These are phyloP conservation scores for Andricus grossulariae DNA, from an alignment of 1,140 invertebrate genomes.

Conservation along the genomic window DNA sequence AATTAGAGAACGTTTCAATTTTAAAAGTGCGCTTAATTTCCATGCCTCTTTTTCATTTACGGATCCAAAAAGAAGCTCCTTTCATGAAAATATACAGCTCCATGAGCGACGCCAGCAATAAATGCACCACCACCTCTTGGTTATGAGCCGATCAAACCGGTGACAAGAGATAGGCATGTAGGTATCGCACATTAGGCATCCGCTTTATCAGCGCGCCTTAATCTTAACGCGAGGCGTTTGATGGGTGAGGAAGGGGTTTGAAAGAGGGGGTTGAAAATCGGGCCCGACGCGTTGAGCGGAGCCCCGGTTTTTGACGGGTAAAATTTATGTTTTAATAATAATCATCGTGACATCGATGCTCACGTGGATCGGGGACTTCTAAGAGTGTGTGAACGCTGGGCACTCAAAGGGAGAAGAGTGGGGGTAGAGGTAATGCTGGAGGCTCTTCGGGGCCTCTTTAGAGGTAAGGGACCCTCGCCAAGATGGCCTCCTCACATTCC, in stretches of 20 bases:
- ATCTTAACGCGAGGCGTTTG: neutral
- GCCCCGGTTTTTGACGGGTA: slow-evolving; percentile 42
- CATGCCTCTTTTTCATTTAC: neutral
- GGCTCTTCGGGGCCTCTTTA: slow-evolving; percentile 60
- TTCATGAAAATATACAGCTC: neutral
- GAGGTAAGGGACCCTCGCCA: slow-evolving; percentile 63
- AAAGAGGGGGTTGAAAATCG: neutral
- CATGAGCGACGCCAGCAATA: neutral
- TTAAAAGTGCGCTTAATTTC: neutral
- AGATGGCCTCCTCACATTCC: slow-evolving; percentile 72
- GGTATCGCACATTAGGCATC: slow-evolving; percentile 21
- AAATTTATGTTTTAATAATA: slow-evolving; percentile 69
- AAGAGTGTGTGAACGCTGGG: slow-evolving; percentile 43
- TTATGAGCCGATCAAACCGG: slow-evolving; percentile 20
- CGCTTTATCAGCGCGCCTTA: slow-evolving; percentile 26
- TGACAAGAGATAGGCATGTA: slow-evolving; percentile 5
- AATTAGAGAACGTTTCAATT: neutral
- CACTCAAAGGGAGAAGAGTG: slow-evolving; percentile 49
- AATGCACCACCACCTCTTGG: neutral
- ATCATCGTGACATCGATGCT: slow-evolving; percentile 68
- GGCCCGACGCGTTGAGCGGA: neutral
- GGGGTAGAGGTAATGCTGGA: slow-evolving; percentile 37
- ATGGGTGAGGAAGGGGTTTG: neutral
- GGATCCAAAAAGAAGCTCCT: neutral
- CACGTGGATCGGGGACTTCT: slow-evolving; percentile 53